These are phyloP conservation scores for Penaeus chinensis DNA, from an alignment of 1,140 invertebrate genomes.

Conservation along the genomic window DNA sequence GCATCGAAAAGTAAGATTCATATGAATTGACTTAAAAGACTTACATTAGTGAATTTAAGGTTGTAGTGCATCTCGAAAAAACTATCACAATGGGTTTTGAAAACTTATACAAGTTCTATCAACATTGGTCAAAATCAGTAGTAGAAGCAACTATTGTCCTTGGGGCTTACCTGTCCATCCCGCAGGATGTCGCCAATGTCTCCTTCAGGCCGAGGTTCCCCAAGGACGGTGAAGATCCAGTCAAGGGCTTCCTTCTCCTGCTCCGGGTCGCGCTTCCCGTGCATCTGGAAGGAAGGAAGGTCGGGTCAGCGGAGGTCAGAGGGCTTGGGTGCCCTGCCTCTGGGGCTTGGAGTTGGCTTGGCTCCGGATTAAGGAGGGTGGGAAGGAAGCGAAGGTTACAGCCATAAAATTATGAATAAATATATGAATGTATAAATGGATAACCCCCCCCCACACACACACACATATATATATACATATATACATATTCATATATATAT, in stretches of 20 bases:
- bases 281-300: conserved; percentile 75
- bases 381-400: background rate
- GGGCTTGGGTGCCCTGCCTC: background rate
- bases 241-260: conserved; percentile 89
- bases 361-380: background rate
- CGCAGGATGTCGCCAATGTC: conserved; percentile 44
- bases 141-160: background rate
- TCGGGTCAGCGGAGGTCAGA: background rate
- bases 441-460: background rate
- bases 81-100: too few species aligned
- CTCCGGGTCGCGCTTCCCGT: conserved; percentile 87
- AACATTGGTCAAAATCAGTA: too few species aligned
- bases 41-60: too few species aligned
- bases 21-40: too few species aligned
- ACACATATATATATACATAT: background rate
- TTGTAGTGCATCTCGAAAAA: too few species aligned
- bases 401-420: background rate
- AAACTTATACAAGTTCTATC: too few species aligned
- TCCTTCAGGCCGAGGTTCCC: conserved; percentile 70
- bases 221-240: conserved; percentile 91
- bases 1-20: too few species aligned
- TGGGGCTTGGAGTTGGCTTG: background rate
- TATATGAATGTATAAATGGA: background rate
- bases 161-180: conserved; percentile 40
- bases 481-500: background rate